These are phyloP conservation scores for Axea sp. DNA, from an alignment of 2,888 invertebrate genomes.

Conservation along the genomic window DNA sequence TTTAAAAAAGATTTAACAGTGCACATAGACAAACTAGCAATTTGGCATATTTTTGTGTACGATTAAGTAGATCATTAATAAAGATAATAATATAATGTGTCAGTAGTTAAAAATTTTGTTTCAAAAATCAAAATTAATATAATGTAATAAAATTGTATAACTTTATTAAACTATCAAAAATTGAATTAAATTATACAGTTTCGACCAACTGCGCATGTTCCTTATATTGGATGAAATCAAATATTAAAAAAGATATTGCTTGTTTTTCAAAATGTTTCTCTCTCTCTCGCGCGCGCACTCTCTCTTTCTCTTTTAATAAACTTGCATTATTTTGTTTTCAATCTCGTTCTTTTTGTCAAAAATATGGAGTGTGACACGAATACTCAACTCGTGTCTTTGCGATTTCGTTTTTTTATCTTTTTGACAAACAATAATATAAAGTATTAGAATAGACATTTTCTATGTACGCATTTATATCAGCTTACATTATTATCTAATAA, in stretches of 20 bases:
- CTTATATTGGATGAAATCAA: slow-evolving; percentile 60
- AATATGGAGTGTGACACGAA: slow-evolving; percentile 75
- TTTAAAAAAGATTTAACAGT: slow-evolving; percentile 14
- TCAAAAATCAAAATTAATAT: too few relatives aligned
- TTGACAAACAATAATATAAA: slow-evolving; percentile 71
- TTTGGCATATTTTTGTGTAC: too few relatives aligned
- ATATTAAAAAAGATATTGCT: slow-evolving; percentile 70
- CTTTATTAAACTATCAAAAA: too few relatives aligned
- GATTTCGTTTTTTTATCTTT: slow-evolving; percentile 56
- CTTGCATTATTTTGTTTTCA: slow-evolving; percentile 14
- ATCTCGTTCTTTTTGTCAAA: slow-evolving; percentile 69
- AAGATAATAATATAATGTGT: too few relatives aligned
- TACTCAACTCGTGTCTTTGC: slow-evolving; percentile 58
- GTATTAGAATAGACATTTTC: slow-evolving; percentile 74
- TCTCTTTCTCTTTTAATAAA: too few relatives aligned
- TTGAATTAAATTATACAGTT: slow-evolving; percentile 46
- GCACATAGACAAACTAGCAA: slow-evolving; percentile 15
- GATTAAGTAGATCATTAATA: too few relatives aligned
- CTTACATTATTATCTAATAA: slow-evolving; percentile 75
- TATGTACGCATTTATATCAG: slow-evolving; percentile 74
- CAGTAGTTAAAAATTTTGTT: too few relatives aligned
- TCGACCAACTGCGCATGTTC: slow-evolving; percentile 54
- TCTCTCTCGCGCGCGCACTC: too few relatives aligned
- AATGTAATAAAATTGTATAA: too few relatives aligned
- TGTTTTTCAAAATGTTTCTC: slow-evolving; percentile 64